Evolutionary conservation across 2,888 invertebrate species (phyloP).

Genomic region (Nomada goodeniana): DNA sequence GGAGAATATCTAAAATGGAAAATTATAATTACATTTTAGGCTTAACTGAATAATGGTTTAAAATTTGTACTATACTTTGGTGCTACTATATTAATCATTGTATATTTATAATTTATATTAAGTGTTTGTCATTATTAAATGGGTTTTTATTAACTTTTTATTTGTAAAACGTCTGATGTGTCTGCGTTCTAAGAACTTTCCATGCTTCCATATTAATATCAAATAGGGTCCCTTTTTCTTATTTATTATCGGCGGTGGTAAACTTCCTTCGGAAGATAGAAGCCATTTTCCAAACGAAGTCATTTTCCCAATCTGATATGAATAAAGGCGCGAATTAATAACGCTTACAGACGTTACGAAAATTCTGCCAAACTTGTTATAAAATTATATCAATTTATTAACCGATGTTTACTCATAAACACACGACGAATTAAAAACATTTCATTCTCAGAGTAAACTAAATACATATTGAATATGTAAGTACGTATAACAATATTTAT

Average conservation of each 20-base stretch:
- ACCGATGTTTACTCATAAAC: neutral
- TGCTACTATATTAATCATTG: neutral
- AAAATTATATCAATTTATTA: too few relatives aligned
- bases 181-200: conserved; percentile 85
- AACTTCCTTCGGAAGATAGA: conserved; percentile 77
- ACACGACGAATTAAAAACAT: neutral
- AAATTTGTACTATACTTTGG: neutral
- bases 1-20: conserved; percentile 85
- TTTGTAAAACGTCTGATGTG: conserved; percentile 86
- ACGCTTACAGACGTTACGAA: neutral
- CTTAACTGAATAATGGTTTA: neutral
- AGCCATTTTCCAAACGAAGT: conserved; percentile 84
- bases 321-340: conserved; percentile 21
- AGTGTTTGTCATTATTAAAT: neutral
- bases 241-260: conserved; percentile 68
- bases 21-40: neutral
- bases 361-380: neutral
- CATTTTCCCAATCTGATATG: conserved; percentile 75
- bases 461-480: neutral
- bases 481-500: neutral
- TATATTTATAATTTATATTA: neutral
- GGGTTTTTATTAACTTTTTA: conserved; percentile 66
- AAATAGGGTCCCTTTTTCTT: conserved; percentile 77
- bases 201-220: conserved; percentile 88
- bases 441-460: neutral